Conservation (phyloP, 2,797 vertebrate species). For the Phalanger gymnotis region DNA sequence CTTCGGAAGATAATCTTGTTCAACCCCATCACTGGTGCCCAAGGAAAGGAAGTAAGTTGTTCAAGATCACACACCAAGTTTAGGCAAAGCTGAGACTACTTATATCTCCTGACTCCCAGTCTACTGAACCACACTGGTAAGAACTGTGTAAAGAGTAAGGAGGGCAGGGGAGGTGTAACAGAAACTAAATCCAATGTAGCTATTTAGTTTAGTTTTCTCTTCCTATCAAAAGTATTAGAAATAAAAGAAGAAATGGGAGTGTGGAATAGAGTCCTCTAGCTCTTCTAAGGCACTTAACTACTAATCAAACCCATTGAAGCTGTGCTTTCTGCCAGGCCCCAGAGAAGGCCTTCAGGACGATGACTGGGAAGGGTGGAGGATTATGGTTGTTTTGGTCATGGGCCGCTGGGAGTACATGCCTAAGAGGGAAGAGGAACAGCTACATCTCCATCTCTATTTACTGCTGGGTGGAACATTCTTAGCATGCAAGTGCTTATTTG, state of each 20-base stretch:
- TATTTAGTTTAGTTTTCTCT: not conserved
- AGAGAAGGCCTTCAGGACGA: not conserved
- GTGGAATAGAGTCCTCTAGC: not conserved
- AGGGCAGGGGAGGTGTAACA: not conserved
- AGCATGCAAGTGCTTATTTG: not conserved
- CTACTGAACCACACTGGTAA: not conserved
- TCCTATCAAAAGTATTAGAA: not conserved
- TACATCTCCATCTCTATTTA: not conserved
- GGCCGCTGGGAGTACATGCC: not conserved
- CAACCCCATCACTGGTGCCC: not conserved
- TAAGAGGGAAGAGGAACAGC: not conserved
- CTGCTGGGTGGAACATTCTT: constrained; percentile 38
- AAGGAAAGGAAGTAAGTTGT: not conserved
- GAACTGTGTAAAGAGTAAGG: not conserved
- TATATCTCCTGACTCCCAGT: not conserved
- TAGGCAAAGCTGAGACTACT: not conserved
- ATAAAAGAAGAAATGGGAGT: not conserved
- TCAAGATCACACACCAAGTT: not conserved
- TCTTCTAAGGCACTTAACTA: constrained; percentile 18
- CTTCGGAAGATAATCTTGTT: not conserved
- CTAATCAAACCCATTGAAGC: not conserved
- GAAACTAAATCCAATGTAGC: not conserved
- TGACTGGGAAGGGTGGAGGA: not conserved
- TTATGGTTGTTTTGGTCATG: not conserved
- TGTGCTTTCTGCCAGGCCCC: not conserved